A percentile compares a stretch with the other conserved stretches of the same genome.
These are phyloP conservation scores for Cettia cetti DNA, from an alignment of 2,113 vertebrate species.

Conservation along the genomic window DNA sequence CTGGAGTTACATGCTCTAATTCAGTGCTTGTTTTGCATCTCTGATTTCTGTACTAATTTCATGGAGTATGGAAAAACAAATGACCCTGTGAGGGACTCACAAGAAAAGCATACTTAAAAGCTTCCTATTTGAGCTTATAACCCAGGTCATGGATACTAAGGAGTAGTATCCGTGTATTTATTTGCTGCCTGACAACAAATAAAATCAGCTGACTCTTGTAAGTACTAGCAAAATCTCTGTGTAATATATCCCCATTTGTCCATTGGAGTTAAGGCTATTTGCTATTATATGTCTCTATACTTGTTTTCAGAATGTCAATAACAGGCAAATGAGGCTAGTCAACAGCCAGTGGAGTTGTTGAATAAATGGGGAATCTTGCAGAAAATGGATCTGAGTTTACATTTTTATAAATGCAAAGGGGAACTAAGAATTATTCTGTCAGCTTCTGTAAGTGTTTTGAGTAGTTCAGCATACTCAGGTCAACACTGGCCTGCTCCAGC, in stretches of 20 bases:
- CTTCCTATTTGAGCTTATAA: background rate
- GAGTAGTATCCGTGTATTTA: background rate
- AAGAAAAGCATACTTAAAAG: background rate
- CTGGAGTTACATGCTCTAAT: background rate
- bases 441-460: background rate
- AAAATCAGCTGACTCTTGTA: background rate
- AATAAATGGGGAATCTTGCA: background rate
- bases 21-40: background rate
- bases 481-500: background rate
- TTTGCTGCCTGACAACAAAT: background rate
- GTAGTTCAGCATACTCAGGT: background rate
- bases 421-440: background rate
- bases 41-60: background rate
- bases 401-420: background rate
- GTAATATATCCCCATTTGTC: background rate
- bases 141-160: background rate
- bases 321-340: background rate
- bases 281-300: rapidly evolving
- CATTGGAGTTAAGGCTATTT: background rate
- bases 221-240: background rate
- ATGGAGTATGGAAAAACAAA: background rate
- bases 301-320: background rate
- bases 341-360: background rate
- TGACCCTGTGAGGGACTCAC: background rate
- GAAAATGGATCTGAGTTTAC: background rate